Evolutionary conservation across 1,140 invertebrate genomes (phyloP), one percentile per base, ranked within the genome.

Genomic region (Brachionus paranguensis): DNA sequence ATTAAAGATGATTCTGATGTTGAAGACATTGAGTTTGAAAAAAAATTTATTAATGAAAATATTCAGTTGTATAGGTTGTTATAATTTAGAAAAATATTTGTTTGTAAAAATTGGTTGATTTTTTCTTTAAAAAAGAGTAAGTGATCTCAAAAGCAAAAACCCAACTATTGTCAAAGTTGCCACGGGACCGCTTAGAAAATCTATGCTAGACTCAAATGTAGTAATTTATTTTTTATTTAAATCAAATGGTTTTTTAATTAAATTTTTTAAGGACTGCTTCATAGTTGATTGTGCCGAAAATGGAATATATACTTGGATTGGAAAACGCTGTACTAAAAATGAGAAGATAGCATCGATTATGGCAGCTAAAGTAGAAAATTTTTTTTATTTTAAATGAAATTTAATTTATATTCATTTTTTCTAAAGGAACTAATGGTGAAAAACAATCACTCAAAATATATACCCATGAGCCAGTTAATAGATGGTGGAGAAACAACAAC

Each of bases 271-370:
- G 91, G 94, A 96, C 87, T 93, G 93, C 84, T 96, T 95, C 86
- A 93, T 96, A 84, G 88, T 96, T 87, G 94, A 96, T 88, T 93
- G 94, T 6, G 93, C 93, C 4, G 92, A 92, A 78, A 93, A 93
- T 68, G 93, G 93, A 41, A 91, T 96, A 55, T 96, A 93, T 88
- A 94, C 94, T 1, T 96, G 95, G 95, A 92, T 95, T 78, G 95
- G 95, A 27, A 93, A 93, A 86, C 91, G 92, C 45, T 92, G 93
- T 43, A 93, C 92, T 3, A 90, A 91, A 74, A 91, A 93, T 87
- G 95, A 96, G 89, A 94, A 94, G 86, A 88, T 91, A 12, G 92
- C 94, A 87, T 92, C 94, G 0, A 93, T 95, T 92, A 90, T 91
- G 60, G 93, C 92, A 86, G 95, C 94, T 2, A 91, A 87, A 83